phyloP scores from a whole-genome alignment of 1,140 invertebrate species.

The Vollenhovia emeryi region DNA sequence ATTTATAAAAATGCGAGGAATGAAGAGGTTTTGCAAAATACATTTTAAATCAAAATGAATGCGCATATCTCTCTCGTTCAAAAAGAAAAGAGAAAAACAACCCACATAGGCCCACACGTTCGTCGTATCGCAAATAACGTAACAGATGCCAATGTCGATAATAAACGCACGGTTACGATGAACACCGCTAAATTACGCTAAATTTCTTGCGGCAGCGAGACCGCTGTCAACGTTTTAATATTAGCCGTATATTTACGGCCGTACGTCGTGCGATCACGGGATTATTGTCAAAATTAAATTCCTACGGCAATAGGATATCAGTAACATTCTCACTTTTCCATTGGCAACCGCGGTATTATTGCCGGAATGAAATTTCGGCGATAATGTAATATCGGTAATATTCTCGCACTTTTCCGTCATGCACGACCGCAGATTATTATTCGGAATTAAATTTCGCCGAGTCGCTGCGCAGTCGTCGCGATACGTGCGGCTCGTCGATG shows the following conservation, averaged over 20 bases:
- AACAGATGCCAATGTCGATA: neutral
- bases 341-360: constrained; percentile 33
- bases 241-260: constrained; percentile 3
- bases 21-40: neutral
- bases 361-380: constrained; percentile 47
- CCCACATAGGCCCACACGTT: too few relatives aligned
- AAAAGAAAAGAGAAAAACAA: too few relatives aligned
- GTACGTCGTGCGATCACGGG: constrained; percentile 4
- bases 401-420: constrained; percentile 46
- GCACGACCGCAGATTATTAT: constrained; percentile 45
- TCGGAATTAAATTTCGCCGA: constrained; percentile 51
- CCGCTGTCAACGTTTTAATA: constrained; percentile 45
- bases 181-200: neutral
- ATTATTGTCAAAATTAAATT: constrained; percentile 59
- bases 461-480: constrained; percentile 8
- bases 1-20: neutral
- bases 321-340: constrained; percentile 51
- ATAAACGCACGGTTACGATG: neutral
- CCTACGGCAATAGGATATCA: constrained; percentile 35
- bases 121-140: neutral
- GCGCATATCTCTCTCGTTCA: neutral
- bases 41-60: neutral
- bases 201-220: constrained; percentile 1
- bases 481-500: constrained; percentile 12
- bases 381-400: constrained; percentile 55